Evolutionary conservation across 2,888 invertebrate species (phyloP).

Genomic region (Morpho helenor): DNA sequence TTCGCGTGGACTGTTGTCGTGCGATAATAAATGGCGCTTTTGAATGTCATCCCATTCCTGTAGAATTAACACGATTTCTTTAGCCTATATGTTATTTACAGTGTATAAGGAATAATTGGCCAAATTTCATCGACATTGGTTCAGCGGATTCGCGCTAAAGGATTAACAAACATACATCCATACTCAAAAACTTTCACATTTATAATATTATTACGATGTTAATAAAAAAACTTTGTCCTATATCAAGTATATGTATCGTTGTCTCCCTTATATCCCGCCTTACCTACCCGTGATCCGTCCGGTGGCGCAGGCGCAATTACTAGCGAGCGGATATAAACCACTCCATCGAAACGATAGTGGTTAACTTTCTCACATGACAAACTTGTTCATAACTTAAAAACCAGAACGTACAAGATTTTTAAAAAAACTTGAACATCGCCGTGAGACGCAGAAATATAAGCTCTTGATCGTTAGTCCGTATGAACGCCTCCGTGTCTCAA

Average conservation of each 20-base stretch:
- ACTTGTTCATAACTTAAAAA: slow-evolving; percentile 2
- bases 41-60: too few relatives aligned
- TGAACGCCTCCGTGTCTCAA: too few relatives aligned
- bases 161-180: too few relatives aligned
- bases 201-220: background rate
- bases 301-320: slow-evolving; percentile 22
- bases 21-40: too few relatives aligned
- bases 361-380: slow-evolving; percentile 20
- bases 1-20: too few relatives aligned
- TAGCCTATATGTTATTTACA: too few relatives aligned
- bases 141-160: too few relatives aligned
- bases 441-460: background rate
- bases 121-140: too few relatives aligned
- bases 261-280: slow-evolving; percentile 15
- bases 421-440: background rate
- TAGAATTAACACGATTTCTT: too few relatives aligned
- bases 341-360: slow-evolving; percentile 20
- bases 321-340: slow-evolving; percentile 29
- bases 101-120: too few relatives aligned
- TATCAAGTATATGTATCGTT: background rate
- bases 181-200: too few relatives aligned
- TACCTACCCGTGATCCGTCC: slow-evolving; percentile 25
- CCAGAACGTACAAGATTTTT: background rate
- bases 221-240: slow-evolving; percentile 6
- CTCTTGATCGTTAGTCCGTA: too few relatives aligned